Evolutionary conservation across 2,797 vertebrate genomes (phyloP), one percentile per base, ranked within the genome.

Genomic region (Dryobates pubescens): DNA sequence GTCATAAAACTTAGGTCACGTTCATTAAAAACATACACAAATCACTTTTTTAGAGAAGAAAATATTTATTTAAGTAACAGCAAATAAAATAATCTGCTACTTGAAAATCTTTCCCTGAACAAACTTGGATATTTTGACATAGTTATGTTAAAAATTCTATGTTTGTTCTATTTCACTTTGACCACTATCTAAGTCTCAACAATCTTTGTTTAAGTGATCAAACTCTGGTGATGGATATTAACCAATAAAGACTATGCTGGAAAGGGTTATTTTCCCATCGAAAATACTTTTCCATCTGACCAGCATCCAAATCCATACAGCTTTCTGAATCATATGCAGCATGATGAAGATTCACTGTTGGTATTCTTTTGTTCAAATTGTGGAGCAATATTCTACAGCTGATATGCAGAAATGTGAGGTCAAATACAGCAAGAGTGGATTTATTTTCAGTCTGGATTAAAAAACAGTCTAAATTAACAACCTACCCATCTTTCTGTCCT

Each of bases 271-370:
- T 80, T 95, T 90, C 38, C 54, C 63, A 90, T 93, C 94, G 92
- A 93, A 90, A 2, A 2, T 8, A n/a, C 71, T 89, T 79, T 96
- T 94, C 79, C 85, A 90, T 70, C 75, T 92, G 41, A 93, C 38
- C 85, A 92, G 22, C 47, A 49, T 9, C 49, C 23, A 51, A 51
- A 51, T 24, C 49, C 23, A 24, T 24, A 51, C 11, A 51, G 23
- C 23, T 23, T 51, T 51, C 23, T 51, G 49, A 51, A 51, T 24
- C 23, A 13, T 51, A 51, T 51, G 49, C 23, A 51, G 49, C 23
- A 51, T 24, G 49, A 51, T 51, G 47, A 49, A 49, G 47, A 23
- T 49, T 49, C 22, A 49, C 47, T 23, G 47, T 22, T 49, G 49
- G 49, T 51, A 24, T 51, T 51, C 49, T 51, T 51, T 24, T 13